These are phyloP conservation scores for Emydura subglobosa DNA, from an alignment of 2,113 vertebrate species.

Conservation along the genomic window DNA sequence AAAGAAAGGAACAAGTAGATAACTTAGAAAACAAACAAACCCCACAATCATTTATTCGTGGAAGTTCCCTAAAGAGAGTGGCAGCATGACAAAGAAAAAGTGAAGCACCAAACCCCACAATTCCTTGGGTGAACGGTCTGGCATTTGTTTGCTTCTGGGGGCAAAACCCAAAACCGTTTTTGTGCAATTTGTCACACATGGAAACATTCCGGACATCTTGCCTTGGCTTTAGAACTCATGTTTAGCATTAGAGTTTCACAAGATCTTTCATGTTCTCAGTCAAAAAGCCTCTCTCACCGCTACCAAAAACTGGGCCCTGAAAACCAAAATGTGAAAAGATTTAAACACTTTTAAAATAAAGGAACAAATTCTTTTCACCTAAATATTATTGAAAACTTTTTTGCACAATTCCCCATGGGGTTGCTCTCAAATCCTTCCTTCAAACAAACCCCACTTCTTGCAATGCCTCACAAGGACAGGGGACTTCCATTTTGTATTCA, in stretches of 20 bases:
- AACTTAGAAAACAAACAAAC: neutral
- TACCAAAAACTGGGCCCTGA: neutral
- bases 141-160: neutral
- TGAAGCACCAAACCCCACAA: neutral
- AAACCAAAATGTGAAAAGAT: neutral
- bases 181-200: neutral
- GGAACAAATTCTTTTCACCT: neutral
- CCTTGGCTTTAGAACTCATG: neutral
- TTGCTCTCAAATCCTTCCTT: neutral
- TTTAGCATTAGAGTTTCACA: neutral
- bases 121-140: neutral
- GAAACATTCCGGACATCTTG: neutral
- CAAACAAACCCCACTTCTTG: neutral
- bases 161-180: conserved; percentile 8
- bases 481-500: neutral
- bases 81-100: neutral
- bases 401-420: neutral
- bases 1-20: neutral
- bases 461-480: neutral
- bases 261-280: neutral
- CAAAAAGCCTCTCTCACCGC: neutral
- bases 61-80: fast-evolving
- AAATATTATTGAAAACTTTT: neutral
- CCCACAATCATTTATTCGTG: neutral
- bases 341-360: neutral